Evolutionary conservation across 2,113 vertebrate genomes (phyloP).

Genomic region (Rhipidura dahli): DNA sequence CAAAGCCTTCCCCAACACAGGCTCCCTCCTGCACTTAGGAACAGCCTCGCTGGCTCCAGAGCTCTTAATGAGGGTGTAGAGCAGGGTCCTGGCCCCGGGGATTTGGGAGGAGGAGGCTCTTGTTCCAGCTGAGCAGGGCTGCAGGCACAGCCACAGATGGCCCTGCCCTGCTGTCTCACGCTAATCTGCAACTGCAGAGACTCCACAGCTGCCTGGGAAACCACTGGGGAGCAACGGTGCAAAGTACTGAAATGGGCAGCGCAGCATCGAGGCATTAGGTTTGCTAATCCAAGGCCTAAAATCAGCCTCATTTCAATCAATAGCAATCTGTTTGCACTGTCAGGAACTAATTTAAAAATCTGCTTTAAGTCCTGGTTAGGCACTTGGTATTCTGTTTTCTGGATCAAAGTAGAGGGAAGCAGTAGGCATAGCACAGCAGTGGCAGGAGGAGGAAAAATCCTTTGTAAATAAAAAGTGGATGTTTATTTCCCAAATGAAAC

Average conservation of each 20-base stretch:
- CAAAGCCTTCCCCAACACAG: background rate
- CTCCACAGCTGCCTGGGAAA: constrained; percentile 61
- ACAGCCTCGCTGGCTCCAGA: background rate
- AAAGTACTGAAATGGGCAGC: constrained; percentile 30
- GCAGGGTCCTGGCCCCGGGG: background rate
- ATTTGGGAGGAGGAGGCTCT: background rate
- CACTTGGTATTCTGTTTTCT: constrained; percentile 40
- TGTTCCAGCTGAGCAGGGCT: background rate
- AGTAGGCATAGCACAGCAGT: background rate
- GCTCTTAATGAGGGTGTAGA: background rate
- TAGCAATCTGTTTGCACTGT: constrained; percentile 73
- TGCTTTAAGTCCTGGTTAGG: constrained; percentile 63
- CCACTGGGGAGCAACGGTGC: constrained; percentile 39
- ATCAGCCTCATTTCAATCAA: constrained; percentile 67
- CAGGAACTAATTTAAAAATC: constrained; percentile 73
- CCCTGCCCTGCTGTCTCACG: background rate
- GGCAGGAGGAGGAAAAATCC: constrained; percentile 29
- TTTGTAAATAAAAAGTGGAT: constrained; percentile 47
- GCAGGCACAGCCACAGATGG: constrained; percentile 37
- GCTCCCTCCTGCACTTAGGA: fast-evolving
- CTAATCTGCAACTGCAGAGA: constrained; percentile 30
- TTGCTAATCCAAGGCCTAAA: constrained; percentile 61
- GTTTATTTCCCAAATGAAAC: constrained; percentile 44
- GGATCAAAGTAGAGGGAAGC: background rate
- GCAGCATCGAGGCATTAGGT: constrained; percentile 49